Percentiles rank a stretch among this genome's conserved stretches.
phyloP scores from a whole-genome alignment of 2,797 vertebrate species.

The Staurois parvus region DNA sequence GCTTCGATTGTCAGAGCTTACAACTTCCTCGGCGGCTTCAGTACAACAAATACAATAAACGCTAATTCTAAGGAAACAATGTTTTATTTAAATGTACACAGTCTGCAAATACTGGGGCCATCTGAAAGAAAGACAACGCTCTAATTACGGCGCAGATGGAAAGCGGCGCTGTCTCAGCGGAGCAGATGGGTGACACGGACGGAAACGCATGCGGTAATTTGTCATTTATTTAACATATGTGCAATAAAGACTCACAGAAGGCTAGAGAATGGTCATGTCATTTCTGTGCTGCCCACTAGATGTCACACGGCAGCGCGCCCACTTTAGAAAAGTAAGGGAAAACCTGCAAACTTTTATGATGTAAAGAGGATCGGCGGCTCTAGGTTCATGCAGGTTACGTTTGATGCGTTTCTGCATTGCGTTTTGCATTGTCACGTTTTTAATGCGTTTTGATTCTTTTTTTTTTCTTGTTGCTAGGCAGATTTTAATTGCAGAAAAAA shows the following conservation, averaged over 20 bases:
- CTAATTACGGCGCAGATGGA: constrained; percentile 26
- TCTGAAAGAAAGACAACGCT: neutral
- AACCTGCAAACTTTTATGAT: too few species aligned
- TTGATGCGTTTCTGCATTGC: too few species aligned
- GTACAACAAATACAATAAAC: constrained; percentile 7
- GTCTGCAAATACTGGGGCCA: constrained; percentile 18
- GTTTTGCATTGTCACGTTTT: too few species aligned
- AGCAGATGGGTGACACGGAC: neutral
- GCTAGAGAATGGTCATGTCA: neutral
- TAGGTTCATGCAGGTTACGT: too few species aligned
- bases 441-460: too few species aligned
- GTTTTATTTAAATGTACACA: constrained; percentile 8
- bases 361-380: too few species aligned
- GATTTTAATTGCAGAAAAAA: too few species aligned
- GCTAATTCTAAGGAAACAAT: constrained; percentile 4
- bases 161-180: neutral
- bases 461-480: too few species aligned
- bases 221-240: neutral
- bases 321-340: neutral
- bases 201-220: neutral
- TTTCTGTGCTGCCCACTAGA: constrained; percentile 23
- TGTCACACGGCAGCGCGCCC: constrained; percentile 13
- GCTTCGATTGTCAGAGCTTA: constrained; percentile 8
- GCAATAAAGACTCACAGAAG: neutral
- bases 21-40: neutral